A percentile compares a stretch with the other conserved stretches of the same genome.
Evolutionary conservation across 1,140 invertebrate genomes (phyloP).

Genomic region (Bradynema listronoti): DNA sequence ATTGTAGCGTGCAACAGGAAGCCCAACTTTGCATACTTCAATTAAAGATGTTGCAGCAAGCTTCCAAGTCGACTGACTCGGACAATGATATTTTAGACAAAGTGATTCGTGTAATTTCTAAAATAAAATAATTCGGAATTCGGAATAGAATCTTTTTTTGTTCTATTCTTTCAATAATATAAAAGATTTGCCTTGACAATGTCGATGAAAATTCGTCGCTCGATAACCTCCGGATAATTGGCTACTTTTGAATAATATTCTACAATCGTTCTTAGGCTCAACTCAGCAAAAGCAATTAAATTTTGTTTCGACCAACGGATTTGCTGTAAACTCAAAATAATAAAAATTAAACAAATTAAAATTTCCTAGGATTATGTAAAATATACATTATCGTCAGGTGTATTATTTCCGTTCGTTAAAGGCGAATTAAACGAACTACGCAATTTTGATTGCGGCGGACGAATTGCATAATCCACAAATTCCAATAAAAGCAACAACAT

Average conservation of each 20-base stretch:
- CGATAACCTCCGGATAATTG: slow-evolving; percentile 37
- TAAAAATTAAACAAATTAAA: slow-evolving; percentile 9
- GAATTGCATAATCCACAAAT: slow-evolving; percentile 42
- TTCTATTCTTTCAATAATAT: not conserved
- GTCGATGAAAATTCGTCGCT: slow-evolving; percentile 40
- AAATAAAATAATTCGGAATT: slow-evolving; percentile 9
- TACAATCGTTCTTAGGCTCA: slow-evolving; percentile 40
- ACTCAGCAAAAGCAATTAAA: slow-evolving; percentile 51
- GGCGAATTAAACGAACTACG: not conserved
- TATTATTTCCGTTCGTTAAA: not conserved
- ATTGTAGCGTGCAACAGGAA: slow-evolving; percentile 76
- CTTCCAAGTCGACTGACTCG: slow-evolving; percentile 76
- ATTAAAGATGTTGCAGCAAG: slow-evolving; percentile 73
- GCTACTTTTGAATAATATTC: slow-evolving; percentile 46
- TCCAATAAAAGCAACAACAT: slow-evolving; percentile 44
- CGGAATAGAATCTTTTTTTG: no score
- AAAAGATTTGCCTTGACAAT: slow-evolving; percentile 38
- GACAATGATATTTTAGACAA: slow-evolving; percentile 74
- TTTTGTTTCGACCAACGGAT: slow-evolving; percentile 30
- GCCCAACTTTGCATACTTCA: slow-evolving; percentile 71
- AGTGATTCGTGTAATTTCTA: slow-evolving; percentile 63
- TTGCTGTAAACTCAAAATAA: slow-evolving; percentile 22
- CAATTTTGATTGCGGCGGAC: slow-evolving; percentile 36
- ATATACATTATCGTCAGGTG: not conserved
- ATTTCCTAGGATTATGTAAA: no score